phyloP scores from a whole-genome alignment of 2,113 vertebrate species.

The Osmerus eperlanus region DNA sequence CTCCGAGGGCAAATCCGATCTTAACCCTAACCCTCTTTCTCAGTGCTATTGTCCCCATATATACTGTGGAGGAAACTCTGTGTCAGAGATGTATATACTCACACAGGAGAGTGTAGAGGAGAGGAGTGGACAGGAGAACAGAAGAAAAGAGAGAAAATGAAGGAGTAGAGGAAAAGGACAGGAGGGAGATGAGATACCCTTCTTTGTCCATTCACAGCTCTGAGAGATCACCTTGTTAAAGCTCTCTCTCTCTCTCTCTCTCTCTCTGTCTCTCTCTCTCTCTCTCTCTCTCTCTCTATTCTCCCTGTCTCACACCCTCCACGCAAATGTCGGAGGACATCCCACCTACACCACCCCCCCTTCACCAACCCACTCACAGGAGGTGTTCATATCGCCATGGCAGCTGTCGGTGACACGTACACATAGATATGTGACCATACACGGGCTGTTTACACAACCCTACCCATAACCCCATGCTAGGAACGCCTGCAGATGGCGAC shows the following conservation, averaged over 20 bases:
- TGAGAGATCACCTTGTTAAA: background rate
- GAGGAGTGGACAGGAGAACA: too few relatives aligned
- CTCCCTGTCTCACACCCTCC: background rate
- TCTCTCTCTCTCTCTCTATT: too few relatives aligned
- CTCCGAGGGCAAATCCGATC: background rate
- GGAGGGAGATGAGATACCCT: background rate
- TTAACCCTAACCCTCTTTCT: background rate
- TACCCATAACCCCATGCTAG: background rate
- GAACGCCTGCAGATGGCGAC: background rate
- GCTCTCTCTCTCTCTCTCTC: too few relatives aligned
- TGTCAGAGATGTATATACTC: background rate
- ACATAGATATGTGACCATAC: background rate
- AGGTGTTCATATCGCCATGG: slow-evolving; percentile 2
- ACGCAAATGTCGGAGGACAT: background rate
- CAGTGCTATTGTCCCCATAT: background rate
- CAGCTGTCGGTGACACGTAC: background rate
- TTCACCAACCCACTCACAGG: background rate
- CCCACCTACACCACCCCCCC: slow-evolving; percentile 6
- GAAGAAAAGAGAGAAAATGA: too few relatives aligned
- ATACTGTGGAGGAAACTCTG: background rate
- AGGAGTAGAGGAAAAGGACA: too few relatives aligned
- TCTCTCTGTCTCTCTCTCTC: too few relatives aligned
- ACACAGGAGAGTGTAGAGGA: too few relatives aligned
- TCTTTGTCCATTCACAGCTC: background rate
- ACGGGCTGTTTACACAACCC: background rate